phyloP scores from a whole-genome alignment of 64 coral and sea anemone genomes.

The Dendrophyllia cribrosa region DNA sequence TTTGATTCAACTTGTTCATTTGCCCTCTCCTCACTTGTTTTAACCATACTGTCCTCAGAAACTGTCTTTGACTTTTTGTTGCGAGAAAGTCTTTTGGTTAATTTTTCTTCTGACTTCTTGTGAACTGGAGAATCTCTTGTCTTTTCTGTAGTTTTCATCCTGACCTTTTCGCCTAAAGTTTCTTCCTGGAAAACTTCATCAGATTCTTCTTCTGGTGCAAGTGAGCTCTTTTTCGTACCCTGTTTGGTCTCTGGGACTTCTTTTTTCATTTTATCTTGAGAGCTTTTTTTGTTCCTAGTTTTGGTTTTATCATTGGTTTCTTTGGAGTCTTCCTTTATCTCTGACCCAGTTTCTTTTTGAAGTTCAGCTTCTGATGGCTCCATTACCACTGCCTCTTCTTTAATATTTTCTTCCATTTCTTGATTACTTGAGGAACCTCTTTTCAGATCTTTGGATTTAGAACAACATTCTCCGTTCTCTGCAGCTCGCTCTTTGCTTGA shows the following conservation, averaged over 20 bases:
- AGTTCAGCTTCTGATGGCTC: neutral
- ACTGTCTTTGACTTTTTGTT: conserved; percentile 12
- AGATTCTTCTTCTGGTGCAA: neutral
- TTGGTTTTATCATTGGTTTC: conserved; percentile 9
- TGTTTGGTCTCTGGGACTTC: neutral
- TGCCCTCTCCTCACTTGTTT: neutral
- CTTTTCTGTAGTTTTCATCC: neutral
- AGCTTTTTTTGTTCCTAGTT: neutral
- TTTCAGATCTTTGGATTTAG: neutral
- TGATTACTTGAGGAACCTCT: neutral
- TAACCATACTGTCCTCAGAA: neutral
- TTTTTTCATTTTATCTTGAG: neutral
- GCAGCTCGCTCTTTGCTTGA: neutral
- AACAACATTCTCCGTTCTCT: neutral
- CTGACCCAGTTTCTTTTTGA: neutral
- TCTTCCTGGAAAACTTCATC: neutral
- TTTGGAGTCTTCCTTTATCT: neutral
- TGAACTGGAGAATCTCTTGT: neutral
- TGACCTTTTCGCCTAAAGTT: neutral
- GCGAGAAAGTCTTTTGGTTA: conserved; percentile 2
- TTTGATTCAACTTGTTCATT: neutral
- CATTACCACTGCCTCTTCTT: neutral
- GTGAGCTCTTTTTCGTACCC: neutral
- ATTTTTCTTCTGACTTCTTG: neutral
- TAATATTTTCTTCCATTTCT: neutral